Evolutionary conservation across 1,140 invertebrate genomes (phyloP), one percentile per base, ranked within the genome.

Genomic region (Odontomachus brunneus): DNA sequence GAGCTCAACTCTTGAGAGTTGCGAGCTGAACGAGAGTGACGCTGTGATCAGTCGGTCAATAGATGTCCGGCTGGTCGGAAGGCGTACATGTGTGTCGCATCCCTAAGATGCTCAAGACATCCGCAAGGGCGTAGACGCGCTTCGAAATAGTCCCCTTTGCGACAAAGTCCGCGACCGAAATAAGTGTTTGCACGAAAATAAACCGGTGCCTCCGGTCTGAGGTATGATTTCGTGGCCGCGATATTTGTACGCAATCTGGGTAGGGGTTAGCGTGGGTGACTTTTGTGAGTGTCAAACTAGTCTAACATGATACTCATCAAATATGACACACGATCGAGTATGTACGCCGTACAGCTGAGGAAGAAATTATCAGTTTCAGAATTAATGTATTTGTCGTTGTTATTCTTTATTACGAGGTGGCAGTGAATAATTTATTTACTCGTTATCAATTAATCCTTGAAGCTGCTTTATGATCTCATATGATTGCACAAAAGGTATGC

Each of bases 41-140:
- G 26, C 3, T 12, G 59, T 22, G n/a, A 17, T 9, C 38, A n/a
- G 14, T 19, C 0, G 84, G 86, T 72, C 89, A 89, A 89, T 84
- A 71, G 53, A 84, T 89, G 51, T 59, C 59, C 72, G 15, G 38
- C n/a, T 55, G 38, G 0, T 44, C 38, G 11, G 1, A n/a, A 24
- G 24, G 33, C 38, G 26, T 83, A 83, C 89, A 90, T 88, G 86
- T 90, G 89, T 76, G 63, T 86, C 80, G 72, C 87, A 90, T 89
- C 89, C 83, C 85, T 63, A 82, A 87, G 74, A 87, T 83, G 59
- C 53, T 84, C 33, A 82, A 62, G 26, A 82, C 69, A 63, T 48
- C 38, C 29, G 66, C 86, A 90, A 83, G 80, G 88, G 89, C 89
- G 89, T 90, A 88, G 86, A 65, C 57, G 57, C 26, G 3, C n/a